These are phyloP conservation scores for Mirounga angustirostris DNA, from an alignment of 2,113 vertebrate species.

Conservation along the genomic window DNA sequence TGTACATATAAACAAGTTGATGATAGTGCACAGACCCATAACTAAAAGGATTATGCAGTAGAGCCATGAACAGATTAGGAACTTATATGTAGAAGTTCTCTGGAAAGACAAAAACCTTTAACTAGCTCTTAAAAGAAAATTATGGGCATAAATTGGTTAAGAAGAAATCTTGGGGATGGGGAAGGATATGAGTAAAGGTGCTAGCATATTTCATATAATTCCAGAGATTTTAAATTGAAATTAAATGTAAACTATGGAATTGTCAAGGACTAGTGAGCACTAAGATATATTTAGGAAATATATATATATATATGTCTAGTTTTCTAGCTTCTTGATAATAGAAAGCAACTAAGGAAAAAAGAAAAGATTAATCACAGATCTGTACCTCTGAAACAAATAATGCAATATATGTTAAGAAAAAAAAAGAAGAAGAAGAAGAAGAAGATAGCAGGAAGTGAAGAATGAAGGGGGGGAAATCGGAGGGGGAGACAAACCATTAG, in stretches of 20 bases:
- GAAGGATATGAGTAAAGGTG: slow-evolving; percentile 19
- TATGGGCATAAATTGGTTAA: slow-evolving; percentile 10
- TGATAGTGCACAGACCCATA: neutral
- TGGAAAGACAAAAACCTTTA: slow-evolving; percentile 27
- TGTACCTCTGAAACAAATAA: too few relatives aligned
- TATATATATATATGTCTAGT: neutral
- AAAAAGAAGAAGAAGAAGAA: too few relatives aligned
- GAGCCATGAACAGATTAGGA: neutral
- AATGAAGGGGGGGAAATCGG: too few relatives aligned
- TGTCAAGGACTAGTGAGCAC: neutral
- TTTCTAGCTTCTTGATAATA: slow-evolving; percentile 34
- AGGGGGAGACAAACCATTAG: too few relatives aligned
- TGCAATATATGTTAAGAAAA: too few relatives aligned
- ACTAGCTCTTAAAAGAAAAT: slow-evolving; percentile 25
- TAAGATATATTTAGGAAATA: neutral
- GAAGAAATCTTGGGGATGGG: neutral
- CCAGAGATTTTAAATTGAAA: slow-evolving; percentile 29
- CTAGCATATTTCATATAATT: neutral
- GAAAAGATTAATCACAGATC: neutral
- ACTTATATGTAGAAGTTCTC: neutral
- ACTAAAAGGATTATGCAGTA: neutral
- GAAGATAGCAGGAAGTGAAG: too few relatives aligned
- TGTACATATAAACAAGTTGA: neutral
- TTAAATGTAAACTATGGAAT: slow-evolving; percentile 15
- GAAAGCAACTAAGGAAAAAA: neutral